These are phyloP conservation scores for Stramonita haemastoma DNA, from an alignment of 2,888 invertebrate genomes.

Conservation along the genomic window DNA sequence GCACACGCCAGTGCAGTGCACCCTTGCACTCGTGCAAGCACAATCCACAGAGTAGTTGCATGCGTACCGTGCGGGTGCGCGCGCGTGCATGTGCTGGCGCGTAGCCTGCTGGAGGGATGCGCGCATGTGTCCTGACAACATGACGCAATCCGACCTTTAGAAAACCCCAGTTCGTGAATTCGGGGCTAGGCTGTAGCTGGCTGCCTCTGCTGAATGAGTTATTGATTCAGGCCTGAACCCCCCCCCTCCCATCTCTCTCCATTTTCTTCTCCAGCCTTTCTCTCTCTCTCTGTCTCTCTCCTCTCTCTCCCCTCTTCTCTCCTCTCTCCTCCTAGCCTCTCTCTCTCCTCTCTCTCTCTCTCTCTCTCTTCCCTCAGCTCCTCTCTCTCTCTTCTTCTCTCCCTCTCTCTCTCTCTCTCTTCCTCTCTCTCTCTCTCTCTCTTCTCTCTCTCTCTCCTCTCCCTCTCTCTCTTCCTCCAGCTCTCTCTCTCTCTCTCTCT, in stretches of 20 bases:
- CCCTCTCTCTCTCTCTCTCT: slow-evolving; percentile 15
- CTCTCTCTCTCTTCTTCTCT: slow-evolving; percentile 8
- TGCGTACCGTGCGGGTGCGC: too few species aligned
- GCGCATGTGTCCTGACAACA: too few species aligned
- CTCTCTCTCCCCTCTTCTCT: neutral
- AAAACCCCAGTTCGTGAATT: too few species aligned
- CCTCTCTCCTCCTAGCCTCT: neutral
- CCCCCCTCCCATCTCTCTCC: neutral
- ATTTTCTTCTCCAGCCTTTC: neutral
- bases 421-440: neutral
- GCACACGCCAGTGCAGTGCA: too few species aligned
- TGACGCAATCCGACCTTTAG: too few species aligned
- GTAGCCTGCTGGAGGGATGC: too few species aligned
- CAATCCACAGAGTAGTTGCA: too few species aligned
- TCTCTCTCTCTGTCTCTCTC: slow-evolving; percentile 2
- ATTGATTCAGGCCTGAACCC: too few species aligned
- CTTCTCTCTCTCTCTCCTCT: neutral
- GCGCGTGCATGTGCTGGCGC: too few species aligned
- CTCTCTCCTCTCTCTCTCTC: neutral
- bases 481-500: slow-evolving; percentile 6
- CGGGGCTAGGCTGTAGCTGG: too few species aligned
- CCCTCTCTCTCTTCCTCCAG: neutral
- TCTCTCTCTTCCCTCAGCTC: neutral
- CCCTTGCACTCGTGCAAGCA: too few species aligned
- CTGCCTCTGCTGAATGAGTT: too few species aligned